These are phyloP conservation scores for Pseudeuparius sepicola DNA, from an alignment of 2,888 invertebrate genomes.

Conservation along the genomic window DNA sequence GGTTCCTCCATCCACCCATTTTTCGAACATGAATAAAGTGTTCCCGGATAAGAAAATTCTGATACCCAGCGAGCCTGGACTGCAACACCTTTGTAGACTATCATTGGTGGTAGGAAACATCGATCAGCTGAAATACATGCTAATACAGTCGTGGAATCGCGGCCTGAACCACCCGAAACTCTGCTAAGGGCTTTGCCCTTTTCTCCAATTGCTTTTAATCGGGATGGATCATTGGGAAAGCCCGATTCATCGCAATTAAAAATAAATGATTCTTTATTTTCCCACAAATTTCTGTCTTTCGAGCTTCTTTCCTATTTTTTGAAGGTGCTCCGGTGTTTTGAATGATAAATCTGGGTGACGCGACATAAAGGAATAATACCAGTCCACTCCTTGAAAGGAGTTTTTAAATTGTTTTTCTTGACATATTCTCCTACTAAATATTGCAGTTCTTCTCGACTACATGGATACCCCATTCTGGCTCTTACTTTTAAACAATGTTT, in stretches of 20 bases:
- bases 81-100: too few relatives aligned
- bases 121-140: too few relatives aligned
- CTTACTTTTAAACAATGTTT: too few relatives aligned
- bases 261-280: constrained; percentile 20
- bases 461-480: constrained; percentile 25
- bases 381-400: constrained; percentile 26
- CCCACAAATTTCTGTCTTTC: constrained; percentile 24
- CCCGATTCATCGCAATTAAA: constrained; percentile 26
- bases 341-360: constrained; percentile 21
- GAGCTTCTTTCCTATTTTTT: constrained; percentile 23
- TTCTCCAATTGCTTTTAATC: constrained; percentile 22
- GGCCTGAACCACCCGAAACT: too few relatives aligned
- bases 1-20: constrained; percentile 28
- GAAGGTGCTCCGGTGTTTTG: constrained; percentile 27
- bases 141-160: too few relatives aligned
- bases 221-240: constrained; percentile 23
- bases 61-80: too few relatives aligned
- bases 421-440: too few relatives aligned
- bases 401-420: too few relatives aligned
- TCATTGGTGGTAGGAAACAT: too few relatives aligned
- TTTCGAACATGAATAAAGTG: constrained; percentile 21
- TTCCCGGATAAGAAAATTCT: constrained; percentile 26
- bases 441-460: constrained; percentile 22
- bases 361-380: constrained; percentile 23
- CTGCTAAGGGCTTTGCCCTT: constrained; percentile 23